phyloP scores from a whole-genome alignment of 2,797 vertebrate species.

The Toxotes lorentzi region DNA sequence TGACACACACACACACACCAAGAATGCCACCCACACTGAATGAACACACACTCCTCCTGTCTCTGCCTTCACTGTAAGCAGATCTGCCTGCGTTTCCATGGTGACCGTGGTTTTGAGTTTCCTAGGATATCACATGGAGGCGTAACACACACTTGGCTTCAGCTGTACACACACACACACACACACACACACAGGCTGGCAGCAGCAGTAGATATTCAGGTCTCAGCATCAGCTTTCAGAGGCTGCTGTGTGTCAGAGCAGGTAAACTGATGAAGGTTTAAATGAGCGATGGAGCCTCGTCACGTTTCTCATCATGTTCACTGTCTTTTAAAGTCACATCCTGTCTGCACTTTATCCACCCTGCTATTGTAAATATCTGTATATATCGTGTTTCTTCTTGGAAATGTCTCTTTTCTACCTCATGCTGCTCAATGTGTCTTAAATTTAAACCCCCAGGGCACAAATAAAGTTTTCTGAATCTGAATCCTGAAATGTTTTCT shows the following conservation, averaged over 20 bases:
- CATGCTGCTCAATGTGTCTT: too few species aligned
- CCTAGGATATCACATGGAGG: slow-evolving; percentile 74
- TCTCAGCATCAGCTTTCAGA: slow-evolving; percentile 47
- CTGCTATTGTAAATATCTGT: too few species aligned
- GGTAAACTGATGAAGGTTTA: background rate
- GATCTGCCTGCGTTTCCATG: slow-evolving; percentile 73
- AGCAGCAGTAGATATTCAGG: slow-evolving; percentile 1
- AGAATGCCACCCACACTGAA: background rate
- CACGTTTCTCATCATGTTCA: too few species aligned
- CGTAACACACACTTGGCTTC: slow-evolving; percentile 35
- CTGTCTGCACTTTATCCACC: too few species aligned
- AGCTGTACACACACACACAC: slow-evolving; percentile 32
- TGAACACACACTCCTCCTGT: slow-evolving; percentile 51
- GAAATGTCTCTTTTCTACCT: too few species aligned
- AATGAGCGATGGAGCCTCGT: background rate
- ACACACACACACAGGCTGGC: slow-evolving; percentile 19
- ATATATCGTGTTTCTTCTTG: too few species aligned
- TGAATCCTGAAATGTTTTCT: too few species aligned
- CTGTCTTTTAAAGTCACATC: too few species aligned
- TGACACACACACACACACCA: slow-evolving; percentile 14
- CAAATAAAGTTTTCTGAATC: too few species aligned
- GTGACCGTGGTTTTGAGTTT: slow-evolving; percentile 78
- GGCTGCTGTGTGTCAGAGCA: background rate
- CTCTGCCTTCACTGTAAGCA: slow-evolving; percentile 63
- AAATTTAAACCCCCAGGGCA: too few species aligned